Evolutionary conservation across 1,140 invertebrate genomes (phyloP).

Genomic region (Amyelois transitella): DNA sequence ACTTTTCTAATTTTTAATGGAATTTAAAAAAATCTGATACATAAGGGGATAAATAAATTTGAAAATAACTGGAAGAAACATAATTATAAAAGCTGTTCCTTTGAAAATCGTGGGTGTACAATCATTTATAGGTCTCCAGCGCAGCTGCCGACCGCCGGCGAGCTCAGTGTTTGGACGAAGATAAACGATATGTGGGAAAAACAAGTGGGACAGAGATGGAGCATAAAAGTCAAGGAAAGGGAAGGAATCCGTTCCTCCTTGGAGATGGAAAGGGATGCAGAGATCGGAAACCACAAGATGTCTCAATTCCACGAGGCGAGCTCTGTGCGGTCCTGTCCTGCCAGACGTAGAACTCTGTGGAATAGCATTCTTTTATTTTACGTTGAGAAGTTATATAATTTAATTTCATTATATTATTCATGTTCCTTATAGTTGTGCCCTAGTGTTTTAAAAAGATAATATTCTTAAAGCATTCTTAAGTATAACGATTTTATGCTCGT

Average conservation of each 20-base stretch:
- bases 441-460: too few species aligned
- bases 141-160: slow-evolving; percentile 62
- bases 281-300: slow-evolving; percentile 73
- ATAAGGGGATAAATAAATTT: too few species aligned
- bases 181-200: slow-evolving; percentile 57
- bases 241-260: slow-evolving; percentile 38
- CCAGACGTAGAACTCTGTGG: slow-evolving; percentile 62
- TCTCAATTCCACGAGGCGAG: slow-evolving; percentile 70
- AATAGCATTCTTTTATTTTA: slow-evolving; percentile 54
- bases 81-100: slow-evolving; percentile 22
- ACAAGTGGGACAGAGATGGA: slow-evolving; percentile 49
- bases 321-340: slow-evolving; percentile 64
- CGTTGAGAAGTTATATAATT: slow-evolving; percentile 27
- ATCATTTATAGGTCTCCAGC: slow-evolving; percentile 64
- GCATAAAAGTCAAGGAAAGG: slow-evolving; percentile 54
- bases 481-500: too few species aligned
- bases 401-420: slow-evolving; percentile 19
- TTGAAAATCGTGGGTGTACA: slow-evolving; percentile 61
- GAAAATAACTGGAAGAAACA: slow-evolving; percentile 21
- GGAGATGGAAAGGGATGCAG: slow-evolving; percentile 50
- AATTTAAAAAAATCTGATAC: too few species aligned
- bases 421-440: too few species aligned
- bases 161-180: slow-evolving; percentile 69
- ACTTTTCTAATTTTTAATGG: too few species aligned
- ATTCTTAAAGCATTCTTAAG: too few species aligned